Base-by-base conservation (phyloP, 2,797 vertebrate species). In the Eulemur albifrons region DNA sequence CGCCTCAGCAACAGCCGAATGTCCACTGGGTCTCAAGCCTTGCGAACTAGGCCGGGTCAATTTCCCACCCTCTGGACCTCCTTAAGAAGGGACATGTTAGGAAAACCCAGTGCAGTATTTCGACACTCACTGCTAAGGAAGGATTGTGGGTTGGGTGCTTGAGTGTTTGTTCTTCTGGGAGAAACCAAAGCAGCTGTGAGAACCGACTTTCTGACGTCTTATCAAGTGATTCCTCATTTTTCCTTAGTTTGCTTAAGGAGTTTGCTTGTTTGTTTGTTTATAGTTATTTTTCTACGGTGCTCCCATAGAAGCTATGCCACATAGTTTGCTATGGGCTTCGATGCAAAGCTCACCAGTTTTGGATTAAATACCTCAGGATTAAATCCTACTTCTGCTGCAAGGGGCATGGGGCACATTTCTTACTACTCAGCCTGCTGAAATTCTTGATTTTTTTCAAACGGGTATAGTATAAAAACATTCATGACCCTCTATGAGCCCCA, bases 101-200 rank as follows among this genome's bases (percentile, higher is more conserved):
- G 50, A 43, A 43, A 52, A 17, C 27, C 57, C 63, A n/a, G 5
- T 20, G 69, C 54, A 43, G 11, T n/a, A 35, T 87, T 85, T 87
- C 72, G 10, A 72, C 82, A 85, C 69, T 76, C 32, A 84, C 65
- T 40, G 2, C 38, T 61, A 75, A 57, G 40, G 70, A 45, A 77
- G 73, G 38, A n/a, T 45, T 52, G 73, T 89, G 76, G 96, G 67
- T 45, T 94, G 91, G 93, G 93, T 76, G 25, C 72, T 85, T 5
- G 69, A 95, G 92, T 94, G 90, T 96, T 97, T 97, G 94, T 38
- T 96, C 84, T 96, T 73, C 45, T 80, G 86, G 89, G 82, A 94
- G 80, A 93, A 93, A 90, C 14, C 80, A 59, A 54, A 57, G 40
- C 59, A 30, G 65, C 52, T 70, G 38, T 54, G 86, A 73, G 88